These are phyloP conservation scores for Crioceris asparagi DNA, from an alignment of 2,888 invertebrate genomes.

Conservation along the genomic window DNA sequence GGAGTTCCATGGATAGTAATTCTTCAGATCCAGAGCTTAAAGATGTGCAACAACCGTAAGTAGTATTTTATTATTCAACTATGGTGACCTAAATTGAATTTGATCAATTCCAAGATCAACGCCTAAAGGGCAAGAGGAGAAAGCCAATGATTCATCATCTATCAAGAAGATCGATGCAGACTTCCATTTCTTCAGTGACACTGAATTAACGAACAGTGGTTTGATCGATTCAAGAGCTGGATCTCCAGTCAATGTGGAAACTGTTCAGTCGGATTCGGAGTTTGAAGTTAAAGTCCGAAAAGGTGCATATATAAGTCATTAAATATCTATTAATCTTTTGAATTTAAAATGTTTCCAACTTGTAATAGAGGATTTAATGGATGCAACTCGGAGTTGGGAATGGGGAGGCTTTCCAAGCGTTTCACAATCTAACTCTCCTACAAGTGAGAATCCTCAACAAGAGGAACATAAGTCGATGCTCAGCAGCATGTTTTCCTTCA, in stretches of 20 bases:
- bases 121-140: neutral
- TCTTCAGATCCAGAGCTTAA: conserved; percentile 35
- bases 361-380: conserved; percentile 24
- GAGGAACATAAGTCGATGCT: conserved; percentile 56
- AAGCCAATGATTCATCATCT: conserved; percentile 14
- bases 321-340: neutral
- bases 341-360: conserved; percentile 3
- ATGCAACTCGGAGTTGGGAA: conserved; percentile 62
- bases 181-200: conserved; percentile 88
- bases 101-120: neutral
- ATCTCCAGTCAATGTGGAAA: conserved; percentile 55
- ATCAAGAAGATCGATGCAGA: conserved; percentile 47
- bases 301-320: too few relatives aligned
- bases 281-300: conserved; percentile 58
- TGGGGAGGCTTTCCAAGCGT: conserved; percentile 76
- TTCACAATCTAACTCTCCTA: conserved; percentile 27
- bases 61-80: neutral
- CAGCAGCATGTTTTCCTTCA: conserved; percentile 87
- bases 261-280: conserved; percentile 82
- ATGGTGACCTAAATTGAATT: neutral
- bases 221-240: conserved; percentile 52
- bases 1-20: conserved; percentile 36
- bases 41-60: conserved; percentile 30
- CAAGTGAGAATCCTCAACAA: conserved; percentile 22
- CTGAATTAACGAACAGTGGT: conserved; percentile 64